Conservation (phyloP, 2,888 invertebrate genomes). For the Heteropelma amictum region DNA sequence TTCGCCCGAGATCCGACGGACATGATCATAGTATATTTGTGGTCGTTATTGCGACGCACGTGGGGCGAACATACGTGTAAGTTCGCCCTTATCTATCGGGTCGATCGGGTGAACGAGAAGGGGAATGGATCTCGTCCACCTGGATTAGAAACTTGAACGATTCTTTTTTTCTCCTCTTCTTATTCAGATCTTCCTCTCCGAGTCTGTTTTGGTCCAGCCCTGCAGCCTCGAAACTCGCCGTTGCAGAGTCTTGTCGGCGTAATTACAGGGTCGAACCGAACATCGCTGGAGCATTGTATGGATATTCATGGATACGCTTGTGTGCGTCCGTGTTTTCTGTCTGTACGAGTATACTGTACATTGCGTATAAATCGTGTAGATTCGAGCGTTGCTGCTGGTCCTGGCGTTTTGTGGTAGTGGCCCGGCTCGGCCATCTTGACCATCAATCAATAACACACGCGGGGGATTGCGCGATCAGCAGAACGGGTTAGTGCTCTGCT, state of each 20-base stretch:
- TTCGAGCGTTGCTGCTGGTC: constrained; percentile 30
- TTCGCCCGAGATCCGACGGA: too few relatives aligned
- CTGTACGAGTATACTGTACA: not conserved
- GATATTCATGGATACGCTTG: not conserved
- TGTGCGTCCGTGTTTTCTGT: too few relatives aligned
- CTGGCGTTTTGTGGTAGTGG: constrained; percentile 25
- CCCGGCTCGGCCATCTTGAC: constrained; percentile 34
- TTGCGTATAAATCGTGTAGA: constrained; percentile 6
- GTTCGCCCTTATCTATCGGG: constrained; percentile 12
- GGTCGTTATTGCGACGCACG: not conserved
- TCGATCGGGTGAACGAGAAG: constrained; percentile 14
- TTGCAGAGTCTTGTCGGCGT: constrained; percentile 32
- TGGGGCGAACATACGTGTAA: too few relatives aligned
- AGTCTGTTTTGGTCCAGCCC: not conserved
- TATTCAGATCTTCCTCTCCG: not conserved
- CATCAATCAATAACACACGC: constrained; percentile 54
- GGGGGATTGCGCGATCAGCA: constrained; percentile 39
- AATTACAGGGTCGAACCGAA: constrained; percentile 42
- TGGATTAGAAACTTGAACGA: constrained; percentile 30
- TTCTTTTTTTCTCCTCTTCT: constrained; percentile 5
- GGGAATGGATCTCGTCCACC: constrained; percentile 5
- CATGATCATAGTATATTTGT: too few relatives aligned
- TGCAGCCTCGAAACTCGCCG: constrained; percentile 40
- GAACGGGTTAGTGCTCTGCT: constrained; percentile 27
- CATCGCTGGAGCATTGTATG: constrained; percentile 9